Evolutionary conservation across 2,113 vertebrate genomes (phyloP).

Genomic region (Vidua macroura): DNA sequence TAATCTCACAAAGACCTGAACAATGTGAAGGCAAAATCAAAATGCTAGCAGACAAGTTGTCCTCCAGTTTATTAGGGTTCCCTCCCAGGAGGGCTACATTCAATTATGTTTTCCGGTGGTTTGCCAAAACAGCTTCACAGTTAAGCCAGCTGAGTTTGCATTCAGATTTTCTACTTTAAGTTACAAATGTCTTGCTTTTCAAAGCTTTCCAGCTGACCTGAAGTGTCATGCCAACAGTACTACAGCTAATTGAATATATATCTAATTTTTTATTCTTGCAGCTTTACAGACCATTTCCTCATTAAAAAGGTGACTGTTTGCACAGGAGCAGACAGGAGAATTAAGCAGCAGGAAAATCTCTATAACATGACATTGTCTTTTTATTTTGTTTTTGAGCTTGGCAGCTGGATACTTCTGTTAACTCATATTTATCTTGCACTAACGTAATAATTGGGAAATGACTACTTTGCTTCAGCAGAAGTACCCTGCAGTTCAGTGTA

Average conservation of each 20-base stretch:
- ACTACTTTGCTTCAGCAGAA: background rate
- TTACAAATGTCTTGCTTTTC: conserved; percentile 41
- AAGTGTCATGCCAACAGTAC: conserved; percentile 20
- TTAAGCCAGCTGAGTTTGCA: conserved; percentile 43
- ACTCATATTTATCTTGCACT: background rate
- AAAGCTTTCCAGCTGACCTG: conserved; percentile 52
- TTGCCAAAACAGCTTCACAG: conserved; percentile 39
- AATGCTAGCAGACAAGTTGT: conserved; percentile 50
- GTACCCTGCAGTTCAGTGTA: background rate
- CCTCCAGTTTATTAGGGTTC: conserved; percentile 36
- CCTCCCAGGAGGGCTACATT: conserved; percentile 59
- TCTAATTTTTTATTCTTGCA: background rate
- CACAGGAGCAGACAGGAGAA: background rate
- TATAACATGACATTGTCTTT: background rate
- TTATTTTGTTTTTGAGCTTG: conserved; percentile 1
- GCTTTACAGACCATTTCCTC: background rate
- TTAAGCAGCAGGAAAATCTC: background rate
- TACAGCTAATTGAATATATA: conserved; percentile 41
- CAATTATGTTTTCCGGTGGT: conserved; percentile 45
- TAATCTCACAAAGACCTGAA: background rate
- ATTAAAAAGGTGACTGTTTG: conserved; percentile 46
- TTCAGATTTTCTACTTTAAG: conserved; percentile 51
- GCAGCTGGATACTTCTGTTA: background rate
- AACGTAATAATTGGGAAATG: background rate
- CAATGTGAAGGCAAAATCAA: conserved; percentile 31